Percentiles rank a stretch among this genome's conserved stretches.
Conservation (phyloP, 2,113 vertebrate species). For the Balaeniceps rex region DNA sequence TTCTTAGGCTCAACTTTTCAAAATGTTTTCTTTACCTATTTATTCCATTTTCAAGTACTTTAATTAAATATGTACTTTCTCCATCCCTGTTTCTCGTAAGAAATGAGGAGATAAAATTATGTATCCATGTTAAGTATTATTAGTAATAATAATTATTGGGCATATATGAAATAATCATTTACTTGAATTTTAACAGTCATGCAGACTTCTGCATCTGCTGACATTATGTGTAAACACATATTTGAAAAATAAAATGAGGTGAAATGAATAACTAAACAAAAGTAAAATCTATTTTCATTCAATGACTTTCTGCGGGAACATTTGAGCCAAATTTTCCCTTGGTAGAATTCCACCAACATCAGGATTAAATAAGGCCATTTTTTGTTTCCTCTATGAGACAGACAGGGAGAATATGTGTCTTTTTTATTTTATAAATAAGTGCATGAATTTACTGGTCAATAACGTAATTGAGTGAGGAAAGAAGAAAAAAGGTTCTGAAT, state of each 20-base stretch:
- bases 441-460: slow-evolving; percentile 57
- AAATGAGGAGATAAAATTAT: background rate
- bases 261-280: background rate
- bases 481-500: slow-evolving; percentile 48
- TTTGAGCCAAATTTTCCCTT: background rate
- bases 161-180: background rate
- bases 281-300: background rate
- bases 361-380: background rate
- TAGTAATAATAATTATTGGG: background rate
- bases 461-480: slow-evolving; percentile 68
- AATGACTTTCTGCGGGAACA: background rate
- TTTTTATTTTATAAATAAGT: slow-evolving; percentile 48
- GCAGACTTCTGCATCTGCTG: background rate
- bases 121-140: background rate
- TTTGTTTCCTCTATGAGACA: background rate
- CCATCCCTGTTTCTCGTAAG: background rate
- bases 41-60: background rate
- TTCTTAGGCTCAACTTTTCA: background rate
- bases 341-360: background rate
- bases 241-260: background rate
- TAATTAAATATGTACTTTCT: background rate
- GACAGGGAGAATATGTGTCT: background rate
- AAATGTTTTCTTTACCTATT: background rate
- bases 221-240: background rate
- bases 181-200: background rate